phyloP scores from a whole-genome alignment of 2,888 invertebrate species.

The Cryptocheilus praepositus region DNA sequence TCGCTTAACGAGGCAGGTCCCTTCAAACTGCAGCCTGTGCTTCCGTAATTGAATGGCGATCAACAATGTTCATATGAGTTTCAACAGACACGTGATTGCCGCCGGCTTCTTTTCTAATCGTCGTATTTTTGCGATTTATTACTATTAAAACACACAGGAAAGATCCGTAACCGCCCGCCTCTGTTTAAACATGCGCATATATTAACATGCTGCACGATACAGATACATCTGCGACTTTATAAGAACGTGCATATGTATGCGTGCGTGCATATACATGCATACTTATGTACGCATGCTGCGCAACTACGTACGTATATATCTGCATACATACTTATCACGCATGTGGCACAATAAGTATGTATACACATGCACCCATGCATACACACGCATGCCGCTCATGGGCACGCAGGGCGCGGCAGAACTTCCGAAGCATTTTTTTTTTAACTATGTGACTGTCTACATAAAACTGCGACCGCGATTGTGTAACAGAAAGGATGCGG shows the following conservation, averaged over 20 bases:
- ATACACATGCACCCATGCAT: neutral
- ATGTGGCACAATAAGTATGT: neutral
- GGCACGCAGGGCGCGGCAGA: neutral
- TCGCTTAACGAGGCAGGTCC: no score
- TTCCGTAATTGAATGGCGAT: no score
- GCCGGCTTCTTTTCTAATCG: neutral
- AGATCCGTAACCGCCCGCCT: neutral
- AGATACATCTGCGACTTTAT: no score
- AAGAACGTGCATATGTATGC: no score
- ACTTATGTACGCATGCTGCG: no score
- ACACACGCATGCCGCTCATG: neutral
- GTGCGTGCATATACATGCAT: no score
- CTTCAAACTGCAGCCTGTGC: no score
- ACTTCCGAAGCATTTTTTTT: conserved; percentile 3
- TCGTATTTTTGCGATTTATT: conserved; percentile 2
- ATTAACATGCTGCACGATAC: neutral
- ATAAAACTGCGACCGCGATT: neutral
- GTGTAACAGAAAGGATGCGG: neutral
- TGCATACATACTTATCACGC: no score
- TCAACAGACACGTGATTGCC: no score
- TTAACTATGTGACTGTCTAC: conserved; percentile 2
- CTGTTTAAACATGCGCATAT: neutral
- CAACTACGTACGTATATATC: no score
- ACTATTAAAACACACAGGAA: neutral
- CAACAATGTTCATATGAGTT: no score